Base-by-base conservation (phyloP, 2,888 invertebrate genomes). In the Lithosia quadra region DNA sequence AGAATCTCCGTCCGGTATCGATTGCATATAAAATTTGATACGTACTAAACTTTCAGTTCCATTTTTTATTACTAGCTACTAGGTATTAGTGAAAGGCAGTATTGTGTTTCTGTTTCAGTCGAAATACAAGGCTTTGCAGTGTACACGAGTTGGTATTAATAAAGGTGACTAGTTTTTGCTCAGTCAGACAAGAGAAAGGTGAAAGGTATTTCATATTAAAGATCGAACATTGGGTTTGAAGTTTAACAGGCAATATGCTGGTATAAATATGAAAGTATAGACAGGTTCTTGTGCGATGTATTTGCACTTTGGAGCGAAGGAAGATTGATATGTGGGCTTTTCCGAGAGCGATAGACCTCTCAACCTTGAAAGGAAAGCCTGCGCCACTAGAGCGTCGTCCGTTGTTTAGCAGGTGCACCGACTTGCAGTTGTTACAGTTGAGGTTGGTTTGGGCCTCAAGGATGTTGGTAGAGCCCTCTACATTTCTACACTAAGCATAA, bases 81-180 rank as follows among this genome's bases (percentile, higher is more conserved):
- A n/a, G n/a, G n/a, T n/a, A 34, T 28, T 18, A 28, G 68, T 68
- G 64, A 69, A 65, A 69, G 69, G 58, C 49, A 56, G 24, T 65
- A 65, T 53, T 34, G 61, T 65, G 34, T 55, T 21, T 53, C 36
- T 63, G 58, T 69, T 61, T 69, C 62, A 57, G 63, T 58, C 28
- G 55, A 33, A 56, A 61, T 60, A 63, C 34, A 63, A 59, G 28
- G 55, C 21, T 36, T 49, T 10, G 24, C 49, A 24, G 24, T 57
- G 24, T 64, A 5, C 28, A 43, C 36, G 36, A 22, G n/a, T 43
- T 22, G 61, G n/a, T 18, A 33, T 63, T 63, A 13, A 53, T 63
- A n/a, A 34, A 58, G 18, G 22, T 53, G 22, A n/a, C 55, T 34
- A 53, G 33, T 21, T 33, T 57, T 59, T 43, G 15, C 21, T 59